These are phyloP conservation scores for Holothuria leucospilota DNA, from an alignment of 53 echinoderm and acorn worm species.

Conservation along the genomic window DNA sequence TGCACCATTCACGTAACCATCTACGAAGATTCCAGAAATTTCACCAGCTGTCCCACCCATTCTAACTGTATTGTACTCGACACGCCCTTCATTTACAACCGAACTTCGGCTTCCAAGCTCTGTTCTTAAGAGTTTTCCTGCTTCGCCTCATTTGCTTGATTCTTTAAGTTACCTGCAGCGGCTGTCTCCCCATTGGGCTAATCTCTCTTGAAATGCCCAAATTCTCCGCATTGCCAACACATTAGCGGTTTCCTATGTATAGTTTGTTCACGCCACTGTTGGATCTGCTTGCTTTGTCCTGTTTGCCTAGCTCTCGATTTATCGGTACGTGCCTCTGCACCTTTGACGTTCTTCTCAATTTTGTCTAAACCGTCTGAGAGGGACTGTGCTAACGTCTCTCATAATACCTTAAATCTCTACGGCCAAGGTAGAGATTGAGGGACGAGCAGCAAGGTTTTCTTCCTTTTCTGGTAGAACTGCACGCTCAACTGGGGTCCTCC, in stretches of 20 bases:
- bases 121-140: background rate
- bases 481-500: background rate
- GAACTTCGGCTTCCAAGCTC: background rate
- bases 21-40: background rate
- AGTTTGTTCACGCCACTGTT: background rate
- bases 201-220: conserved; percentile 21
- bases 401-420: background rate
- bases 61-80: background rate
- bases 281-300: too few species aligned
- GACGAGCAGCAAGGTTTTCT: background rate
- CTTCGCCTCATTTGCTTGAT: too few species aligned
- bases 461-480: background rate
- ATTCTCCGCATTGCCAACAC: conserved; percentile 39
- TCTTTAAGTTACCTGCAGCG: too few species aligned
- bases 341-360: background rate
- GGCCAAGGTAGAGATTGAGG: too few species aligned
- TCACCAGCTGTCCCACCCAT: background rate
- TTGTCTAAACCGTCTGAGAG: background rate
- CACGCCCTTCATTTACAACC: background rate
- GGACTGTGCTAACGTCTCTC: background rate
- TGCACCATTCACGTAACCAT: background rate
- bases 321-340: too few species aligned
- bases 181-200: background rate
- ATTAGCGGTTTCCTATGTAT: background rate
- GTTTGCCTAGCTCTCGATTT: too few species aligned